Percentiles rank a stretch among this genome's conserved stretches.
phyloP scores from a whole-genome alignment of 2,888 invertebrate genomes.

The Morinoia aosen region DNA sequence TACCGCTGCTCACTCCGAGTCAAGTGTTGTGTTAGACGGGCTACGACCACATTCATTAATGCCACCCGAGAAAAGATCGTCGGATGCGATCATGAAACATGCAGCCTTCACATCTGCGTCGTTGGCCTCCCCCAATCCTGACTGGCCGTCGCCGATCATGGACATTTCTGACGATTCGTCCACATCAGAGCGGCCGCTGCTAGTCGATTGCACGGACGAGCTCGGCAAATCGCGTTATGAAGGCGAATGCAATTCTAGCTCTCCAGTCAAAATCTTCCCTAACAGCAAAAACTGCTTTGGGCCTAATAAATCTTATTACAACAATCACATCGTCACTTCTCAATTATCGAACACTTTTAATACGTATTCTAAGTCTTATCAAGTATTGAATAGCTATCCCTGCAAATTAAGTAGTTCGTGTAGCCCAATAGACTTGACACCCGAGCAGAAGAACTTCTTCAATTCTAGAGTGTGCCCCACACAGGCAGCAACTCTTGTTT shows the following conservation, averaged over 20 bases:
- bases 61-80: background rate
- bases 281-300: constrained; percentile 6
- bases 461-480: background rate
- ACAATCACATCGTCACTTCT: constrained; percentile 32
- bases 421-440: background rate
- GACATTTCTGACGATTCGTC: constrained; percentile 43
- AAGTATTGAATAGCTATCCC: constrained; percentile 11
- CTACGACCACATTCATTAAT: background rate
- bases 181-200: constrained; percentile 19
- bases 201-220: background rate
- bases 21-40: background rate
- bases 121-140: constrained; percentile 25
- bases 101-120: background rate
- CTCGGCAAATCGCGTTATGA: background rate
- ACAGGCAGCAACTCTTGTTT: background rate
- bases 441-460: background rate
- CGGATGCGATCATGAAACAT: background rate
- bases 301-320: background rate
- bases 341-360: constrained; percentile 28
- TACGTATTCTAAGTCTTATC: constrained; percentile 38
- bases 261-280: background rate
- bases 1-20: background rate
- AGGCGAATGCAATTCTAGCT: background rate
- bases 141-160: constrained; percentile 51
- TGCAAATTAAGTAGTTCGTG: background rate